Evolutionary conservation across 2,888 invertebrate species (phyloP), one percentile per base, ranked within the genome.

Genomic region (Pachycephus smyrnensis): DNA sequence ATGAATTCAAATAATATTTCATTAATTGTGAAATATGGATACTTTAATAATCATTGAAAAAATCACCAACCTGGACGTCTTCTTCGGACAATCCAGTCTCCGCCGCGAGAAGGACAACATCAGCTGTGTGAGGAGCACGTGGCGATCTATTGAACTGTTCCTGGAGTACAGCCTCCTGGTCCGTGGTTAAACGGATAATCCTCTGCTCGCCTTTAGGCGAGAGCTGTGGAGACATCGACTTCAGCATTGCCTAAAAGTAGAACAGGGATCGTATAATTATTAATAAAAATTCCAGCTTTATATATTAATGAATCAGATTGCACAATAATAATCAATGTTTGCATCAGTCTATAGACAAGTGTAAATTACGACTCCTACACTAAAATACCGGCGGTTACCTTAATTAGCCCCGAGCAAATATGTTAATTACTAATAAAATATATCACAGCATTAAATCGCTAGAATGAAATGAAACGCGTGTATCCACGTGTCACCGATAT

Each of bases 51-150:
- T 55, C 1, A 23, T 55, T 23, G 1, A 55, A 55, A 55, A 23
- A 55, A 55, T 2, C 9, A 71, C 85, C 84, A 83, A 93, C 93
- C 90, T 92, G 92, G 12, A 93, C 93, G 68, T 92, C 92, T 40
- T 88, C 86, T 81, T 93, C 93, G 12, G 91, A 88, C n/a, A 93
- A 88, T 4, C 93, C 93, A 1, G 92, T 92, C 84, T 93, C 93
- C 0, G 93, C 93, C 9, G 93, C 93, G 23, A 93, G 90, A 4
- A 93, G 89, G 30, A 92, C 91, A 40, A 93, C 85, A 80, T 93
- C 93, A 35, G 92, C 92, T 35, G 92, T 91, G 75, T 92, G 92
- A 9, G 93, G 93, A 80, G 93, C 93, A 82, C 92, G 91, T 75
- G 92, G 92, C 88, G 89, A 89, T 80, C 92, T 90, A 82, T 90